phyloP scores from a whole-genome alignment of 2,888 invertebrate genomes.

The Trisateles emortualis region DNA sequence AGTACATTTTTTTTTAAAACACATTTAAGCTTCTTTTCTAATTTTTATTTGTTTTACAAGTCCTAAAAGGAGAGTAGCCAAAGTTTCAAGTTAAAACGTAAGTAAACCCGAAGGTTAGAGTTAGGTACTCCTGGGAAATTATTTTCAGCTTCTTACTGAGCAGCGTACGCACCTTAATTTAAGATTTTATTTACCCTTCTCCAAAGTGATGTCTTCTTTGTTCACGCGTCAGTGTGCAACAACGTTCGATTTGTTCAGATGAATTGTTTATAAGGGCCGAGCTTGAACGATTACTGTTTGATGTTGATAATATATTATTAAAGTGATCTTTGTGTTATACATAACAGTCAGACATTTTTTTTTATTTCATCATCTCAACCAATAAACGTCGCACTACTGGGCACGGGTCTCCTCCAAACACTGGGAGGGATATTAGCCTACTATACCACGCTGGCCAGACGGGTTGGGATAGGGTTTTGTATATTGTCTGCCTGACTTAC shows the following conservation, averaged over 20 bases:
- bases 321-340: background rate
- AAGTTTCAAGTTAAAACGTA: background rate
- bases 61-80: background rate
- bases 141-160: conserved; percentile 34
- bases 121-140: conserved; percentile 38
- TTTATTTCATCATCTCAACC: too few species aligned
- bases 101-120: background rate
- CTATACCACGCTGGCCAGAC: too few species aligned
- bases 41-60: too few species aligned
- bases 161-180: conserved; percentile 29
- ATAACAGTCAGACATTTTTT: background rate
- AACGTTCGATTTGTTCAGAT: conserved; percentile 21
- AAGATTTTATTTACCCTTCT: conserved; percentile 37
- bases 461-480: too few species aligned
- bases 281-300: background rate
- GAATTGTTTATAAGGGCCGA: conserved; percentile 16
- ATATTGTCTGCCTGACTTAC: too few species aligned
- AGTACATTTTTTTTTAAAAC: too few species aligned
- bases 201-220: conserved; percentile 22
- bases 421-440: too few species aligned
- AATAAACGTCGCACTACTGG: too few species aligned
- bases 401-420: too few species aligned
- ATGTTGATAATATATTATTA: background rate
- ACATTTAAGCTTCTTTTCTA: too few species aligned
- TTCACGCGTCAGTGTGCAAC: conserved; percentile 17